Base-by-base conservation (phyloP, 2,113 vertebrate species). In the Boleophthalmus pectinirostris region DNA sequence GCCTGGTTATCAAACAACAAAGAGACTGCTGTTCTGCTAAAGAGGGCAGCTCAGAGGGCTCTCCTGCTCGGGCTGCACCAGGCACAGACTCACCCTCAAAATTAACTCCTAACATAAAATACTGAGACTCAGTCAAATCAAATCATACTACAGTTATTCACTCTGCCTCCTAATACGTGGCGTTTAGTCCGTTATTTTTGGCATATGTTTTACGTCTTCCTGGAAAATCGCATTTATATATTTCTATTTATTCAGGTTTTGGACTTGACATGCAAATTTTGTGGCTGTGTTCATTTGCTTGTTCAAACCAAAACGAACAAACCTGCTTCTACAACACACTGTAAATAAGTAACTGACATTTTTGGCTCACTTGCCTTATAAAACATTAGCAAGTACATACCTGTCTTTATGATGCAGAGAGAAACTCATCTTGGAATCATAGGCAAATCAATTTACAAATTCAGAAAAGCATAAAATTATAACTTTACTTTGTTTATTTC, bases 1-100 rank as follows among this genome's bases (percentile, higher is more conserved):
- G 66, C 74, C 67, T 78, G 46, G 60, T 43, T 71, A 68, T 72
- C 0, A 2, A 35, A 23, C 63, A 83, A 91, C 87, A 92, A 92
- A 89, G 88, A 81, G 66, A 29, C 63, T n/a, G 81, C 82, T 92
- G 87, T 92, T 88, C 79, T 77, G 66, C 68, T 70, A 33, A 65
- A 57, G 66, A 64, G 68, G 67, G 76, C 54, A 77, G 70, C 64
- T 0, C 76, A n/a, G 18, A 15, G 49, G 46, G 49, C 43, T 70
- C 76, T 76, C 67, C 75, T 74, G 78, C 81, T 79, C 25, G 38
- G 67, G 79, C 81, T 71, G 81, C 85, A 82, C 83, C 86, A 79
- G 81, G 81, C 81, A 73, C 83, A 70, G 77, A 84, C 74, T 57
- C 70, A 67, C n/a, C 56, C 24, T 24, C 78, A 77, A 58, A 58